phyloP scores from a whole-genome alignment of 1,140 invertebrate genomes.

The Pseudomyrmex pallidus region DNA sequence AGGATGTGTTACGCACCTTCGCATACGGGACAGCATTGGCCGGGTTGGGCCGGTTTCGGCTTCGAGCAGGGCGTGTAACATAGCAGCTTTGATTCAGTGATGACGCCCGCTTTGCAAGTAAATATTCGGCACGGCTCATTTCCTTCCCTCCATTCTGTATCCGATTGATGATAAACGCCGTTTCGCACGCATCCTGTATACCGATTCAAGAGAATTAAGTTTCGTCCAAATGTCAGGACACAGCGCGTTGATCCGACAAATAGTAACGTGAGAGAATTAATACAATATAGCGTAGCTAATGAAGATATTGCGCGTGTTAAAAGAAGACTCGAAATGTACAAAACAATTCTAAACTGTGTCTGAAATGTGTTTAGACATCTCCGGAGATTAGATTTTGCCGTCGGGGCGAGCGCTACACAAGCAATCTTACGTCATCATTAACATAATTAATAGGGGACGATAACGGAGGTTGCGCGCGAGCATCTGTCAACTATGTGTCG shows the following conservation, averaged over 20 bases:
- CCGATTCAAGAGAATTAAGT: neutral
- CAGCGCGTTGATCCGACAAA: no score
- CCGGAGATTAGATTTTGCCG: constrained; percentile 18
- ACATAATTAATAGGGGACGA: constrained; percentile 77
- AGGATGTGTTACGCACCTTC: constrained; percentile 84
- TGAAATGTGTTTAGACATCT: neutral
- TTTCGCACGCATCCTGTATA: constrained; percentile 90
- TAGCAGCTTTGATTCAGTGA: constrained; percentile 91
- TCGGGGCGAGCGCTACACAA: constrained; percentile 14
- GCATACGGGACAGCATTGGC: constrained; percentile 94
- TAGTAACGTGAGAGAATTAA: no score
- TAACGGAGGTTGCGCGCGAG: constrained; percentile 59
- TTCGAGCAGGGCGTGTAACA: constrained; percentile 93
- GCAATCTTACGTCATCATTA: constrained; percentile 73
- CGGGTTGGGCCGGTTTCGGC: constrained; percentile 88
- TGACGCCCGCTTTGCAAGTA: constrained; percentile 92
- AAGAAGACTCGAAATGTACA: no score
- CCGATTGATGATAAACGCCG: constrained; percentile 89
- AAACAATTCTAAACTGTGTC: no score
- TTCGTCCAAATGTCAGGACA: neutral
- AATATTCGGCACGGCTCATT: constrained; percentile 90
- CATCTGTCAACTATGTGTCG: constrained; percentile 70
- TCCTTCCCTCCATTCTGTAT: constrained; percentile 90
- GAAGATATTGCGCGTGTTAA: no score
- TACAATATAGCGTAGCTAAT: no score